Percentiles rank a stretch among this genome's conserved stretches.
These are phyloP conservation scores for Trichechus manatus DNA, from an alignment of 2,113 vertebrate species.

Conservation along the genomic window DNA sequence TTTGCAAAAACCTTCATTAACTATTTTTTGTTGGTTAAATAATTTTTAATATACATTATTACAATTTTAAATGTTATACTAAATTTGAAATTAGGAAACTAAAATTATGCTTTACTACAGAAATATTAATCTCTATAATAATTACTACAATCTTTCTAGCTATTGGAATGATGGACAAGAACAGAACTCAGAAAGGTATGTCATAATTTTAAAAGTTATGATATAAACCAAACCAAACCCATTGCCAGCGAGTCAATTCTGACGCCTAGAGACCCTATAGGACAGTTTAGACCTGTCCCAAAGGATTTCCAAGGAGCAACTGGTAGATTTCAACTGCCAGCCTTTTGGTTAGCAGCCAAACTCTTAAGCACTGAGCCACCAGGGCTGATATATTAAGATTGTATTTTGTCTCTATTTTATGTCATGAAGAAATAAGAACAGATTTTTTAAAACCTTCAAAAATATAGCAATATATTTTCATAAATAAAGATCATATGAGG, in stretches of 20 bases:
- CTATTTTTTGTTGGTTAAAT: neutral
- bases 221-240: no score
- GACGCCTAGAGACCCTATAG: no score
- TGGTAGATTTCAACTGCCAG: no score
- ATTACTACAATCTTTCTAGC: constrained; percentile 22
- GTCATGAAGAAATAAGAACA: neutral
- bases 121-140: neutral
- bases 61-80: neutral
- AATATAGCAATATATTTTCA: neutral
- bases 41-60: neutral
- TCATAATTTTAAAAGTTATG: neutral
- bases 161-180: neutral
- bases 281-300: no score
- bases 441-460: neutral
- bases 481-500: no score
- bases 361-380: no score
- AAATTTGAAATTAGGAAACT: neutral
- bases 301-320: no score
- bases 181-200: neutral
- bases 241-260: no score
- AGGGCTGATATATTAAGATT: neutral
- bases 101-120: neutral
- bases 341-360: no score
- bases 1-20: neutral
- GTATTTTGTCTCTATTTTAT: neutral